These are phyloP conservation scores for Andricus curvator DNA, from an alignment of 2,888 invertebrate genomes.

Conservation along the genomic window DNA sequence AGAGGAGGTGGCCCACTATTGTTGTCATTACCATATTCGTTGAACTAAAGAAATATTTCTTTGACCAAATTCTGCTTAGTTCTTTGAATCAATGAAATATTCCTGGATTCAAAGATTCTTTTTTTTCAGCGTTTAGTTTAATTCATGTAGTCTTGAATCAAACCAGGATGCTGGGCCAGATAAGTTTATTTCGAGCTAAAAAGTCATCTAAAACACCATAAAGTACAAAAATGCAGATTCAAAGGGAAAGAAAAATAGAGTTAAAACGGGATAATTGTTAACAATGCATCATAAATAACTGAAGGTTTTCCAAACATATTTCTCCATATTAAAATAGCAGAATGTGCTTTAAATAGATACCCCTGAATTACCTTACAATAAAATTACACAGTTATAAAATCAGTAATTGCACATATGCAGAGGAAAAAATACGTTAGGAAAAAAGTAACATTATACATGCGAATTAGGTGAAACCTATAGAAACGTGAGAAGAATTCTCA, in stretches of 20 bases:
- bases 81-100: no score
- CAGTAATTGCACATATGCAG: background rate
- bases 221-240: background rate
- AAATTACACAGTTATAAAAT: slow-evolving; percentile 28
- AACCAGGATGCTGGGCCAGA: no score
- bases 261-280: background rate
- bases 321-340: background rate
- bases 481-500: slow-evolving; percentile 18
- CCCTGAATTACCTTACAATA: background rate
- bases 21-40: no score
- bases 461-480: slow-evolving; percentile 17
- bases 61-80: no score
- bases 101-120: no score
- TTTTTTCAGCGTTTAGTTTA: no score
- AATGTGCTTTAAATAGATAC: background rate
- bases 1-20: no score
- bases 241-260: background rate
- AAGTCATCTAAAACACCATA: no score
- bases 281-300: slow-evolving; percentile 31
- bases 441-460: background rate
- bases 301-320: background rate
- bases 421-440: slow-evolving; percentile 3
- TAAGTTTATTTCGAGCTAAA: no score
- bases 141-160: no score
- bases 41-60: no score